Evolutionary conservation across 2,888 invertebrate species (phyloP).

Genomic region (Zootermopsis nevadensis): DNA sequence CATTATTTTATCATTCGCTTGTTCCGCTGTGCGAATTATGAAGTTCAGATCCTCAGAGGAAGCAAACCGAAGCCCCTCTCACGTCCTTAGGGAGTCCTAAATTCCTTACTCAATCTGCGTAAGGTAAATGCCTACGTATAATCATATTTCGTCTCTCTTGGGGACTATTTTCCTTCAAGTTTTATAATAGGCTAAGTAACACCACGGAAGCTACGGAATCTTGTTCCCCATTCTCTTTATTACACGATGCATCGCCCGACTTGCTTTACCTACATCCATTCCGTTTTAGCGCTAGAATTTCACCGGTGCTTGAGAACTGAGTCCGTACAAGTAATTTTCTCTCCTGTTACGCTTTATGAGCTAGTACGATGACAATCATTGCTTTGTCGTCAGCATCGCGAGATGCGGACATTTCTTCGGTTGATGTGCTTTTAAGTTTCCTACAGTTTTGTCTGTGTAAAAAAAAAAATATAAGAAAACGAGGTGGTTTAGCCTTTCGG

Average conservation of each 20-base stretch:
- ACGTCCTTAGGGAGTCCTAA: conserved; percentile 26
- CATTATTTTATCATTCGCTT: background rate
- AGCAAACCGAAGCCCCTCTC: conserved; percentile 23
- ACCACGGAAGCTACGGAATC: background rate
- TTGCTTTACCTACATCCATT: background rate
- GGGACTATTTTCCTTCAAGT: conserved; percentile 30
- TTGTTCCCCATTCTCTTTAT: conserved; percentile 21
- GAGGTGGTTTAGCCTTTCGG: background rate
- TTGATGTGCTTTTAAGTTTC: background rate
- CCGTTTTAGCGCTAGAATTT: conserved; percentile 11
- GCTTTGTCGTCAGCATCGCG: background rate
- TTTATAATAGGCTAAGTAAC: conserved; percentile 41
- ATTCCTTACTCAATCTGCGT: conserved; percentile 41
- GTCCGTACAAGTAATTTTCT: conserved; percentile 1
- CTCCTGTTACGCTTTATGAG: background rate
- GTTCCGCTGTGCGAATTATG: background rate
- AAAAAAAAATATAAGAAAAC: background rate
- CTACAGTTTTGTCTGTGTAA: background rate
- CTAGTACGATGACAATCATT: background rate
- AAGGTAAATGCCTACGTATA: conserved; percentile 41
- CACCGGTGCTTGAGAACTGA: background rate
- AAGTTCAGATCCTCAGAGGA: background rate
- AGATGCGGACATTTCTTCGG: background rate
- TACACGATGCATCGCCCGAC: background rate
- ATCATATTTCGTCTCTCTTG: conserved; percentile 28